Evolutionary conservation across 2,888 invertebrate species (phyloP).

Genomic region (Clunio marinus): DNA sequence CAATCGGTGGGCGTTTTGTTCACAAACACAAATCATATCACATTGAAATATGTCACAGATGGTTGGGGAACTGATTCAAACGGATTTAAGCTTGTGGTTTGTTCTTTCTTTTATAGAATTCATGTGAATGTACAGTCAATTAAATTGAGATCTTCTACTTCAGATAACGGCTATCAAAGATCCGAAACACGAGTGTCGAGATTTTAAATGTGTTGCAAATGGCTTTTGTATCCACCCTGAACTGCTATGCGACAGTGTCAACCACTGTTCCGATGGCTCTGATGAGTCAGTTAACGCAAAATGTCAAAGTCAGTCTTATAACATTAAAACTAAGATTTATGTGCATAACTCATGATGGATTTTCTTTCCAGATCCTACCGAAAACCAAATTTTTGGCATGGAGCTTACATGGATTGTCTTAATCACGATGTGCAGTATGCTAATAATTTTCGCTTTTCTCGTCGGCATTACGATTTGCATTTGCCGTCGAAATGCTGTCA

Average conservation of each 20-base stretch:
- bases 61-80: slow-evolving; percentile 88
- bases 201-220: slow-evolving; percentile 79
- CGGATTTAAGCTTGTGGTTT: slow-evolving; percentile 74
- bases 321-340: not conserved
- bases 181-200: slow-evolving; percentile 83
- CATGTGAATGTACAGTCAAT: too few relatives aligned
- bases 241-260: slow-evolving; percentile 85
- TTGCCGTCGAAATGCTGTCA: slow-evolving; percentile 63
- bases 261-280: slow-evolving; percentile 91
- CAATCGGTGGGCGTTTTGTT: slow-evolving; percentile 83
- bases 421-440: slow-evolving; percentile 64
- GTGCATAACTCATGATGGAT: not conserved
- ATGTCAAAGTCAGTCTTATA: slow-evolving; percentile 71
- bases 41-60: slow-evolving; percentile 89
- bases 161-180: slow-evolving; percentile 87
- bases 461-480: slow-evolving; percentile 70
- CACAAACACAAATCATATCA: slow-evolving; percentile 90
- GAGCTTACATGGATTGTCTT: slow-evolving; percentile 73
- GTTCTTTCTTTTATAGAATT: not conserved
- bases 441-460: slow-evolving; percentile 65
- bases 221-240: slow-evolving; percentile 91
- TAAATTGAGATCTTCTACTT: slow-evolving; percentile 46
- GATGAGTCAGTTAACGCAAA: slow-evolving; percentile 81
- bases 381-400: slow-evolving; percentile 64
- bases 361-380: slow-evolving; percentile 56